These are phyloP conservation scores for Phaedon cochleariae DNA, from an alignment of 2,888 invertebrate species.

Conservation along the genomic window DNA sequence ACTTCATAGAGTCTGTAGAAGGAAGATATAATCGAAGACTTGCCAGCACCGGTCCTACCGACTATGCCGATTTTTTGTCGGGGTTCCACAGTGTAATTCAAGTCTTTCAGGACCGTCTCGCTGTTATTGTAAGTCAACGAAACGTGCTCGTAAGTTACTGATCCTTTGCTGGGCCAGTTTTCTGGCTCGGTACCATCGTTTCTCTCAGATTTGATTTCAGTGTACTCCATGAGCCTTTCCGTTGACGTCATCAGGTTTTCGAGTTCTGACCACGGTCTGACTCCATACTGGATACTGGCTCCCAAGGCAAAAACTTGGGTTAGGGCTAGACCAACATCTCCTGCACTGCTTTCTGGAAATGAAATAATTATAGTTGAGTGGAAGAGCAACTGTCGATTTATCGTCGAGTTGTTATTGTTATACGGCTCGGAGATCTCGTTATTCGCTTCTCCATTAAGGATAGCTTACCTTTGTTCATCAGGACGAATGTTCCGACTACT, in stretches of 20 bases:
- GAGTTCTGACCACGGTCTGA: conserved; percentile 83
- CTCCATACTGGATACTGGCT: conserved; percentile 69
- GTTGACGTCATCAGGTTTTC: conserved; percentile 86
- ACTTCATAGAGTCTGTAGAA: conserved; percentile 69
- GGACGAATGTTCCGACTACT: not conserved
- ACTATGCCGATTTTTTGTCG: conserved; percentile 79
- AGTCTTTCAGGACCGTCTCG: conserved; percentile 75
- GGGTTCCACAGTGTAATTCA: conserved; percentile 72
- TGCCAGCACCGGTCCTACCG: conserved; percentile 81
- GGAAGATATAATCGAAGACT: conserved; percentile 78
- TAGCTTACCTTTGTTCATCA: not conserved
- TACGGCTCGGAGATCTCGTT: too few relatives aligned
- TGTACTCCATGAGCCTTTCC: conserved; percentile 72
- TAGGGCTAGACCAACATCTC: conserved; percentile 67
- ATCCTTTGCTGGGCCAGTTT: conserved; percentile 77
- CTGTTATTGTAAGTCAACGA: conserved; percentile 76
- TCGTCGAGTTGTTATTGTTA: too few relatives aligned
- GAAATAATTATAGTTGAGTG: too few relatives aligned
- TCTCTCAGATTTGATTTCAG: conserved; percentile 60
- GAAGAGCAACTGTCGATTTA: too few relatives aligned
- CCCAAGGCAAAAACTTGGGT: conserved; percentile 82
- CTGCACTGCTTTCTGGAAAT: conserved; percentile 42
- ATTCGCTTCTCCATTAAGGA: too few relatives aligned
- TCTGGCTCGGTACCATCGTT: conserved; percentile 63
- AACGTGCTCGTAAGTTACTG: conserved; percentile 72